Conservation (phyloP, 2,113 vertebrate species). For the Microcebus murinus region DNA sequence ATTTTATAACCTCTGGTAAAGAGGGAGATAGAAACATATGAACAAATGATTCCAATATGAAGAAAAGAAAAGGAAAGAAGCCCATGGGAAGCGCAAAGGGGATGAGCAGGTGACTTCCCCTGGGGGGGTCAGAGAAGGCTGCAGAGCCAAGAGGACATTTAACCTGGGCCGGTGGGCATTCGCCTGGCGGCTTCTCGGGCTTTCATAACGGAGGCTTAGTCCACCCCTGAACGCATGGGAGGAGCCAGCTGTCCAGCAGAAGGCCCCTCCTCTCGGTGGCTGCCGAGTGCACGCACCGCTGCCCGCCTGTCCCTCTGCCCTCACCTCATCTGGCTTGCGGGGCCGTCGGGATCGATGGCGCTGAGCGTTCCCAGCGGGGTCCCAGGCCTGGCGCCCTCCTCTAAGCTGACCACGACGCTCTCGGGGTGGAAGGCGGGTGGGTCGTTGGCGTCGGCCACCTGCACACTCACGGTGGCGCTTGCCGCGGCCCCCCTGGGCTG, state of each 20-base stretch:
- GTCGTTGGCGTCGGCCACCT: constrained; percentile 81
- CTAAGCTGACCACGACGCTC: not conserved
- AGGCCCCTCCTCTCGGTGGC: rapidly evolving
- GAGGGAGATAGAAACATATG: not conserved
- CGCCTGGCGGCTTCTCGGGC: not conserved
- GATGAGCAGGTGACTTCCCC: rapidly evolving
- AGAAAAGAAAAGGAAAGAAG: not conserved
- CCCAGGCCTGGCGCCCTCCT: constrained; percentile 84
- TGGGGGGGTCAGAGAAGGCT: rapidly evolving
- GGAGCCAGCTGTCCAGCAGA: not conserved
- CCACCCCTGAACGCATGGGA: rapidly evolving
- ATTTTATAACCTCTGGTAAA: not conserved
- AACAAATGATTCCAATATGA: not conserved
- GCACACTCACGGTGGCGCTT: constrained; percentile 61
- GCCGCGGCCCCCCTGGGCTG: rapidly evolving
- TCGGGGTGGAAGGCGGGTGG: constrained; percentile 82
- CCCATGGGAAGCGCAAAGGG: not conserved
- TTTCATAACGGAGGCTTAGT: not conserved
- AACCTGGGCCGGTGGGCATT: too few relatives aligned
- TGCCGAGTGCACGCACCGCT: rapidly evolving
- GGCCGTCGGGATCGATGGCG: constrained; percentile 59
- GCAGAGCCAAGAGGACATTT: rapidly evolving
- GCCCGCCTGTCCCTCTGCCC: not conserved
- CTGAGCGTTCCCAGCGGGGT: constrained; percentile 75
- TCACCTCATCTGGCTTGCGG: constrained; percentile 69